These are phyloP conservation scores for Enteromius trimaculatus DNA, from an alignment of 2,797 vertebrate species.

Conservation along the genomic window DNA sequence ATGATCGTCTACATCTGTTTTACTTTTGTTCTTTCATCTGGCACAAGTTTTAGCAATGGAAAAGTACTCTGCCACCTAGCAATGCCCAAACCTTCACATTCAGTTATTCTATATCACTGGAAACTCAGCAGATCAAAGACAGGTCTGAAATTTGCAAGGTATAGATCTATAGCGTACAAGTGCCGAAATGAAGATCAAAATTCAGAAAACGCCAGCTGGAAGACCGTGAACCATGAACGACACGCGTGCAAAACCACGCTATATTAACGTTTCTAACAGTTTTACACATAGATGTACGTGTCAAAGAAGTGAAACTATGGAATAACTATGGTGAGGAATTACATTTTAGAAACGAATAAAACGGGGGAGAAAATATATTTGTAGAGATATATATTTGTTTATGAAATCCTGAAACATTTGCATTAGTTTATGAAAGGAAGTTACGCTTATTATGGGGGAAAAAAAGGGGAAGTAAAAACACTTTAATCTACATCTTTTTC, in stretches of 20 bases:
- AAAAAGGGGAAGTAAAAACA: background rate
- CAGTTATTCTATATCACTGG: slow-evolving; percentile 11
- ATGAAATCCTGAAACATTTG: background rate
- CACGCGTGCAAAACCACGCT: background rate
- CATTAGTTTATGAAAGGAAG: background rate
- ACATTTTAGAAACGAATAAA: background rate
- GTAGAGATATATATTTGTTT: background rate
- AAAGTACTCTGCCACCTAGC: slow-evolving; percentile 62
- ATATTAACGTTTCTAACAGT: background rate
- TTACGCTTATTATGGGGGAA: background rate
- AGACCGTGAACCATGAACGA: slow-evolving; percentile 1
- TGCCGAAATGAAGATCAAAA: background rate
- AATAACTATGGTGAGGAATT: background rate
- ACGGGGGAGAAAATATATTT: too few relatives aligned
- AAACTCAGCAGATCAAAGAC: slow-evolving; percentile 13
- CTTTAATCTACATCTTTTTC: background rate
- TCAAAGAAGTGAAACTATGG: background rate
- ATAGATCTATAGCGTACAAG: background rate
- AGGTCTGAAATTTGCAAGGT: slow-evolving; percentile 9
- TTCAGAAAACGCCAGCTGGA: background rate
- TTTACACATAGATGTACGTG: background rate
- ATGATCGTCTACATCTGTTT: slow-evolving; percentile 75
- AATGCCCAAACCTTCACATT: slow-evolving; percentile 36
- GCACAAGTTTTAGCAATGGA: slow-evolving; percentile 62
- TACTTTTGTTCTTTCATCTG: slow-evolving; percentile 64